A percentile compares a stretch with the other conserved stretches of the same genome.
Evolutionary conservation across 2,113 vertebrate genomes (phyloP).

Genomic region (Oncorhynchus tshawytscha): DNA sequence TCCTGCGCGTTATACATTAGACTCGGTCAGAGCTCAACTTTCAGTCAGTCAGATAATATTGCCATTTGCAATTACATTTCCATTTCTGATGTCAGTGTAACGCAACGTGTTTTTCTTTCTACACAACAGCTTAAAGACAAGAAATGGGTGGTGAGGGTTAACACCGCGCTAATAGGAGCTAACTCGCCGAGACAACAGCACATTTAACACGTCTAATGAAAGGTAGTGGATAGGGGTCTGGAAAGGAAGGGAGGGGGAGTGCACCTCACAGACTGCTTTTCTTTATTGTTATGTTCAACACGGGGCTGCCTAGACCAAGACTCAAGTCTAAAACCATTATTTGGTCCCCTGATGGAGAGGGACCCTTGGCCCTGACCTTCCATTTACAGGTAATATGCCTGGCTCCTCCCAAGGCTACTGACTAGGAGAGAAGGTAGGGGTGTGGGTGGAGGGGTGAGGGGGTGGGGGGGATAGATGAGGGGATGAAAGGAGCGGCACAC

Average conservation of each 20-base stretch:
- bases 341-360: slow-evolving; percentile 41
- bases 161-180: slow-evolving; percentile 43
- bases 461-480: slow-evolving; percentile 20
- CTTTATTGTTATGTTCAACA: too few relatives aligned
- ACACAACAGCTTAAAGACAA: slow-evolving; percentile 52
- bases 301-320: too few relatives aligned
- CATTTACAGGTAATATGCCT: slow-evolving; percentile 13
- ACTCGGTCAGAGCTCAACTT: slow-evolving; percentile 33
- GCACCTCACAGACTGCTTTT: too few relatives aligned
- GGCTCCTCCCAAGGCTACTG: slow-evolving; percentile 45
- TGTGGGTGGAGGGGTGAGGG: not conserved
- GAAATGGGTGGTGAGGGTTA: slow-evolving; percentile 43
- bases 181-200: slow-evolving; percentile 8
- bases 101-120: slow-evolving; percentile 46
- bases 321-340: slow-evolving; percentile 46
- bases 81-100: slow-evolving; percentile 52
- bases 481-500: slow-evolving; percentile 31
- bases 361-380: slow-evolving; percentile 29
- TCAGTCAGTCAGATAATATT: slow-evolving; percentile 57
- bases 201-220: slow-evolving; percentile 44
- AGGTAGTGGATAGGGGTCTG: not conserved
- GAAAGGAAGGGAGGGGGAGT: not conserved
- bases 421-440: not conserved
- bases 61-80: slow-evolving; percentile 58
- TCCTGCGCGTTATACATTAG: too few relatives aligned